A percentile compares a stretch with the other conserved stretches of the same genome.
Evolutionary conservation across 1,140 invertebrate species (phyloP).

Genomic region (Rhopalosiphum maidis): DNA sequence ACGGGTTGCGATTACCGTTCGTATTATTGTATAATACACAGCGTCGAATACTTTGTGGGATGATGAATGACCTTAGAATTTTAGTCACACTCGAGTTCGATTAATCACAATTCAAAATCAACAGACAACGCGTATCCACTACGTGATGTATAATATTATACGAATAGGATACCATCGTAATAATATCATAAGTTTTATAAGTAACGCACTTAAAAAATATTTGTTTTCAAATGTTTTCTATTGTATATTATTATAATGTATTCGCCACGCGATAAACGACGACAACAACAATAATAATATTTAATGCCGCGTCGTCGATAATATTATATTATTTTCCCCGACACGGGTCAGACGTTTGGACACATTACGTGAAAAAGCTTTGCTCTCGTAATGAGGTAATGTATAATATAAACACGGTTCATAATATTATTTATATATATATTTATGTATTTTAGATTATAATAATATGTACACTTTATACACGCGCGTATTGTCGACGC

Average conservation of each 20-base stretch:
- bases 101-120: not conserved
- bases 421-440: not conserved
- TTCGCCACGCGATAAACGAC: not conserved
- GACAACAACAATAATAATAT: not conserved
- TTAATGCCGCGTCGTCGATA: not conserved
- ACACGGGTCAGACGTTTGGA: not conserved
- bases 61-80: not conserved
- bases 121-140: not conserved
- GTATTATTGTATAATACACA: not conserved
- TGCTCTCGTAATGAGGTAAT: not conserved
- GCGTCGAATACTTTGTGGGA: not conserved
- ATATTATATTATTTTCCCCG: not conserved
- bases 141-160: too few relatives aligned
- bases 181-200: not conserved
- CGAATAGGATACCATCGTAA: too few relatives aligned
- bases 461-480: too few relatives aligned
- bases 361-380: not conserved
- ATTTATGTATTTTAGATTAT: too few relatives aligned
- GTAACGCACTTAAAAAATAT: not conserved
- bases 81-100: not conserved
- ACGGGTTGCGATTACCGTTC: not conserved
- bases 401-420: not conserved
- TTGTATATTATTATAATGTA: not conserved
- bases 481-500: not conserved
- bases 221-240: not conserved